Base-by-base conservation (phyloP, 2,888 invertebrate genomes). In the Scaeva pyrastri region DNA sequence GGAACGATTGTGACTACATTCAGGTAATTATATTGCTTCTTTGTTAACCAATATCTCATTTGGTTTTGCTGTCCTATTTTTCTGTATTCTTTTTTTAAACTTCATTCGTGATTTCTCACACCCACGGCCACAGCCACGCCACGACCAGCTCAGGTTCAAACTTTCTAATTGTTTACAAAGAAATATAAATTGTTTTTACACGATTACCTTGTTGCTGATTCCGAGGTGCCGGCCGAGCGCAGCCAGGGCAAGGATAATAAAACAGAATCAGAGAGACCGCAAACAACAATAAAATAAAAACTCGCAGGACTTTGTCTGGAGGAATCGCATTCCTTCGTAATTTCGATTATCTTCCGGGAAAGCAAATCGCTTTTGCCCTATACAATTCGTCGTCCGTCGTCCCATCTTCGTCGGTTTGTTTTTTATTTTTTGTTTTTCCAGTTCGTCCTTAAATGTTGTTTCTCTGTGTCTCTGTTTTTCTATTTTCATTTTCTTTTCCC, bases 1-100 rank as follows among this genome's bases (percentile, higher is more conserved):
- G 97, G 97, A 95, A 96, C 90, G 96, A 96, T 90, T 97, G 97
- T 93, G 97, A 97, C 91, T 95, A 96, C 92, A 97, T 97, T 89
- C 95, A 94, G 93, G 94, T 94, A 93, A 91, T 92, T 91, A 90
- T 90, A 91, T 90, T 88, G 74, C 52, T 26, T 41, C 39, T 12
- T 68, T 50, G 52, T 68, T 41, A 71, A 45, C 56, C 83, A 70
- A 68, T 78, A 52, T 55, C 64, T 75, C 71, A 64, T 70, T 52
- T 85, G 19, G 86, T 80, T 85, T 82, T 80, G n/a, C n/a, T n/a
- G 82, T 76, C 66, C 39, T 31, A 36, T 19, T 36, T 70, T 41
- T 64, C 26, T 68, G 39, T 76, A 26, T n/a, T 45, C 48, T 60
- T 56, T 0, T 68, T 23, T 31, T 50, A 31, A 2, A 60, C 70